phyloP scores from a whole-genome alignment of 2,888 invertebrate species.

The Diarsia rubi region DNA sequence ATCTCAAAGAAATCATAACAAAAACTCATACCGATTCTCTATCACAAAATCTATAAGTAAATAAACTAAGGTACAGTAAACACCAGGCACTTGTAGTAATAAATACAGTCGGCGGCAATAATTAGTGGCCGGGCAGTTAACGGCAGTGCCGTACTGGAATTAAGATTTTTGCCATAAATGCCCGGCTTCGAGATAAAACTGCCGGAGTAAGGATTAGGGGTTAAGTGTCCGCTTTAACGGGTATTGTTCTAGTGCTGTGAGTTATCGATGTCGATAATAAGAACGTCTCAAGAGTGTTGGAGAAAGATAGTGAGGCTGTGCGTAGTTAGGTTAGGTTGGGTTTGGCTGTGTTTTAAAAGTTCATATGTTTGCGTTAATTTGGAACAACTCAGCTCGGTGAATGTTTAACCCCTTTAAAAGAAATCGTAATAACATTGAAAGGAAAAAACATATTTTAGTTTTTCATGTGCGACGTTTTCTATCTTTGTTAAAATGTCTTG shows the following conservation, averaged over 20 bases:
- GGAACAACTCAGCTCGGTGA: background rate
- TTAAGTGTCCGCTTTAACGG: constrained; percentile 90
- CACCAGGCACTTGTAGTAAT: constrained; percentile 78
- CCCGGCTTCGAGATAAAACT: constrained; percentile 84
- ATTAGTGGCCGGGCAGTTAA: constrained; percentile 90
- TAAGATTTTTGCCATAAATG: constrained; percentile 91
- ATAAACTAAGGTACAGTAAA: constrained; percentile 62
- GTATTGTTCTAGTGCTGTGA: constrained; percentile 80
- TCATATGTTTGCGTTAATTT: background rate
- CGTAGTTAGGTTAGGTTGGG: constrained; percentile 11
- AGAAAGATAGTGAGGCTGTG: constrained; percentile 16
- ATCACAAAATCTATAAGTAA: constrained; percentile 43
- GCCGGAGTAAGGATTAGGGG: constrained; percentile 89
- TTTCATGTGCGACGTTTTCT: background rate
- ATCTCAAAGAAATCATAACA: constrained; percentile 5
- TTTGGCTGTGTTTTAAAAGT: background rate
- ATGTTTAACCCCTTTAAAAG: too few relatives aligned
- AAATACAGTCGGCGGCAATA: constrained; percentile 87
- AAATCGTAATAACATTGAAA: background rate
- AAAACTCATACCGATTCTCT: constrained; percentile 27
- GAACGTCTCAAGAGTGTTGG: constrained; percentile 27
- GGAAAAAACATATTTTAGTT: background rate
- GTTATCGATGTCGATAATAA: constrained; percentile 68
- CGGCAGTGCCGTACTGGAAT: constrained; percentile 85
- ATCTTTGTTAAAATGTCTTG: background rate